Conservation (phyloP, 2,113 vertebrate species). For the Athene cunicularia region DNA sequence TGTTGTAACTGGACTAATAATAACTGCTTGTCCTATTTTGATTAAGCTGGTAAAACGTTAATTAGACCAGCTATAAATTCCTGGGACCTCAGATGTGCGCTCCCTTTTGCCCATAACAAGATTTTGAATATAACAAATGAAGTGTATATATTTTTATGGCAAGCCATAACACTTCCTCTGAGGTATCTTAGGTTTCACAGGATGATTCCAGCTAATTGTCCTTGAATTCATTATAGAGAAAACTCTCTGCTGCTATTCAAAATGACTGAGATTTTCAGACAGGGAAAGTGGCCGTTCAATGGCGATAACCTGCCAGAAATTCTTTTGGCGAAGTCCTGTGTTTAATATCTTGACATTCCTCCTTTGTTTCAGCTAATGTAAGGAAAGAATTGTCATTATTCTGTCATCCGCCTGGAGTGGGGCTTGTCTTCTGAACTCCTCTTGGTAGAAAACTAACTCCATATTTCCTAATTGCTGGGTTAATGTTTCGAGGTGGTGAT, state of each 20-base stretch:
- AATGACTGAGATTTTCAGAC: neutral
- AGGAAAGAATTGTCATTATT: neutral
- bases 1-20: neutral
- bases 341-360: neutral
- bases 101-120: neutral
- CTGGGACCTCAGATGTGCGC: neutral
- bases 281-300: neutral
- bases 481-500: neutral
- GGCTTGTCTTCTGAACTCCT: neutral
- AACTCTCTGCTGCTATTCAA: neutral
- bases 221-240: neutral
- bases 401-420: neutral
- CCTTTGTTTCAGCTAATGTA: neutral
- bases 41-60: neutral
- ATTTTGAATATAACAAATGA: neutral
- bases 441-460: neutral
- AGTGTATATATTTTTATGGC: neutral
- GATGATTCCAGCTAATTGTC: constrained; percentile 2
- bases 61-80: neutral
- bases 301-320: neutral
- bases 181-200: neutral
- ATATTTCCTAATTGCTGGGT: neutral
- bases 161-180: neutral
- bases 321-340: neutral
- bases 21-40: neutral